Evolutionary conservation across 2,797 vertebrate genomes (phyloP), one percentile per base, ranked within the genome.

Genomic region (Oreortyx pictus): DNA sequence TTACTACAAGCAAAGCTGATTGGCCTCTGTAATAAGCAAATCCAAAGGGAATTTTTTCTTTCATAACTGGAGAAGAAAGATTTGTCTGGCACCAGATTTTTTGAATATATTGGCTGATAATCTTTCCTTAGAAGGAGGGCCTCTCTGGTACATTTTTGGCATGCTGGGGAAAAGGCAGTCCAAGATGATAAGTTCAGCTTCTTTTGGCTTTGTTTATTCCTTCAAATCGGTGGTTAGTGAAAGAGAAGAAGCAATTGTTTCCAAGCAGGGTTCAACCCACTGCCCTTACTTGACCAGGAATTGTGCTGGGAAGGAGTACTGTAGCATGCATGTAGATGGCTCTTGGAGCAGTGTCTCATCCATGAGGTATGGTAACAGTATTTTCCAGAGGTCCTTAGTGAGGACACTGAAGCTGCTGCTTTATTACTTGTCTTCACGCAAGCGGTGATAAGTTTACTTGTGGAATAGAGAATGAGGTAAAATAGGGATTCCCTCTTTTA

Each of bases 251-350:
- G 64, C 7, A 74, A 86, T 11, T 20, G 16, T 61, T 86, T 35
- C 7, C 6, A 44, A 73, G 3, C 4, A 59, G 29, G 4, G 13
- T 16, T 62, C 68, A 86, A 25, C 1, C 3, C 7, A 10, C 15
- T 47, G 39, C 12, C 25, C 31, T 65, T 85, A 3, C 25, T 61
- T 81, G 46, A n/a, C 11, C 8, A 57, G 31, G 14, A 68, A 39
- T 5, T 43, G 9, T 50, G 19, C 12, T 68, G 27, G 59, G 41
- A 77, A 54, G 43, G 49, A 25, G 4, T 15, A 39, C 11, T 43
- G 37, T 9, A 23, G 7, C 1, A 2, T 31, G 19, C 0, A 5
- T 20, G 14, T 13, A 46, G 27, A 49, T 20, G 8, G 19, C 17
- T 80, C 18, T 6, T 75, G 54, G 77, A 81, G 49, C 12, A 87